Base-by-base conservation (phyloP, 2,888 invertebrate species). In the Scaeva pyrastri region DNA sequence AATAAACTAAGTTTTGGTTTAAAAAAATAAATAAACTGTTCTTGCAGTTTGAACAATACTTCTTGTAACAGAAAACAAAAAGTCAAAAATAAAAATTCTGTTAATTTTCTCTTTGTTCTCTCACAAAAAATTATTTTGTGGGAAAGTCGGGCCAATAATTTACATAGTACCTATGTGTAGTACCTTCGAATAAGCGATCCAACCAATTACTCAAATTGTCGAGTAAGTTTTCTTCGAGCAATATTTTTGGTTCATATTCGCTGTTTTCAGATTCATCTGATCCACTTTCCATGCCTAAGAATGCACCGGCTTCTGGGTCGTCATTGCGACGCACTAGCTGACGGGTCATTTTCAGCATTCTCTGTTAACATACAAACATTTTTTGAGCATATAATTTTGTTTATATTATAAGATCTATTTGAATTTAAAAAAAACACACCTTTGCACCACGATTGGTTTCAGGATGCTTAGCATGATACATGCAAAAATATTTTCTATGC, bases 71-170 rank as follows among this genome's bases (percentile, higher is more conserved):
- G 14, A 31, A 55, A n/a, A 41, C n/a, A 62, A 71, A 77, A 72
- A 81, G 68, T 39, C 41, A 81, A 86, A 43, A 86, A 77, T 41
- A 68, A 76, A 81, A 70, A 70, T 41, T 11, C 6, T 62, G n/a
- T 43, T 21, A 41, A 48, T 68, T 70, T 41, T 66, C 45, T 72
- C 60, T 26, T 21, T 58, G 36, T 21, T 56, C 14, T 31, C 12
- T 45, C 4, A 12, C 55, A 62, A 43, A 45, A 26, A 79, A 89
- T 94, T 95, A 97, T 93, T 97, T 97, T 90, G 96, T 95, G 88
- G 96, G 96, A 94, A 97, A 98, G 91, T 98, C 97, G n/a, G 99
- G 99, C 99, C 99, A 99, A 93, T 98, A 98, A 93, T 98, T 98
- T 89, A 99, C 96, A 93, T 97, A 97, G 93, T 98, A 99, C 89